A percentile compares a stretch with the other conserved stretches of the same genome.
phyloP scores from a whole-genome alignment of 2,888 invertebrate genomes.

The Strigamia maritima region DNA sequence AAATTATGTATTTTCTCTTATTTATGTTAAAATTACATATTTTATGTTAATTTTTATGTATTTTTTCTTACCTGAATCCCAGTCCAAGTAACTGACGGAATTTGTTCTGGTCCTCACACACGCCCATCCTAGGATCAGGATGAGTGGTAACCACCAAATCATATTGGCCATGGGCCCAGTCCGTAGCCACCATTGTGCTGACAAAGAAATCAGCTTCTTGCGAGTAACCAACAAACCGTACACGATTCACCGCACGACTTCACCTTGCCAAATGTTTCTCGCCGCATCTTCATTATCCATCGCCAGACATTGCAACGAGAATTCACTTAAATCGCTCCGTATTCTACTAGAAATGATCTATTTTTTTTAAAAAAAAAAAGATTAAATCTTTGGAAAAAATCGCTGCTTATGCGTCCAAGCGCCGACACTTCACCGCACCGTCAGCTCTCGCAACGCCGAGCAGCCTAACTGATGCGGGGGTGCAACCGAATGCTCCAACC shows the following conservation, averaged over 20 bases:
- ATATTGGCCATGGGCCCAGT: conserved; percentile 37
- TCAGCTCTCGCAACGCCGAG: conserved; percentile 13
- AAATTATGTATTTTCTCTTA: too few relatives aligned
- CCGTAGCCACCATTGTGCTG: conserved; percentile 37
- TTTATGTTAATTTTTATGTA: not conserved
- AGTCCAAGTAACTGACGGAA: conserved; percentile 37
- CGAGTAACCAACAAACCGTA: conserved; percentile 24
- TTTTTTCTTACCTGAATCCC: conserved; percentile 28
- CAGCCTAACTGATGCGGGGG: conserved; percentile 27
- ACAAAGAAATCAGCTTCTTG: conserved; percentile 25
- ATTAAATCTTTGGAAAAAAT: too few relatives aligned
- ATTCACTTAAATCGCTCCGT: too few relatives aligned
- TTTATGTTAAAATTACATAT: too few relatives aligned
- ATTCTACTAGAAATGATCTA: not conserved
- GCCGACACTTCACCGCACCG: not conserved
- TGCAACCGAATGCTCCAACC: not conserved
- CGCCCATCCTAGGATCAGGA: conserved; percentile 29
- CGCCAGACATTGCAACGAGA: not conserved
- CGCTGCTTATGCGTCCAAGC: not conserved
- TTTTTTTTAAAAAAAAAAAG: not conserved
- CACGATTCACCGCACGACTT: conserved; percentile 21
- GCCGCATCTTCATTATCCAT: conserved; percentile 13
- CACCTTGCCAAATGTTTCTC: not conserved
- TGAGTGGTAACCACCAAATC: conserved; percentile 30
- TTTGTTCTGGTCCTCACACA: not conserved